A percentile compares a stretch with the other conserved stretches of the same genome.
These are phyloP conservation scores for Nothocercus julius DNA, from an alignment of 2,113 vertebrate species.

Conservation along the genomic window DNA sequence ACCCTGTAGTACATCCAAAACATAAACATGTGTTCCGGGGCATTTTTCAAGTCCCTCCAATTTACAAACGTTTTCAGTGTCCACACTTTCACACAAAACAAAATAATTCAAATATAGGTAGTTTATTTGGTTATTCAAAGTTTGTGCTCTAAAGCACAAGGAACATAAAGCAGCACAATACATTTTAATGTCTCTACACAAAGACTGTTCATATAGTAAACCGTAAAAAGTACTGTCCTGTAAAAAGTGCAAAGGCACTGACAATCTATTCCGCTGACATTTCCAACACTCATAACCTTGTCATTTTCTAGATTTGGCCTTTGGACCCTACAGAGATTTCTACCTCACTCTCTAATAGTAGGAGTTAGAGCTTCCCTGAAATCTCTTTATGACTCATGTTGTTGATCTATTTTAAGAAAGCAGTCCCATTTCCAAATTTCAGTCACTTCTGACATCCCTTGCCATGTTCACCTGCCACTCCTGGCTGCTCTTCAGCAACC, in stretches of 20 bases:
- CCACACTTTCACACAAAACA: neutral
- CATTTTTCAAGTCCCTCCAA: neutral
- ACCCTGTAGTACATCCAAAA: neutral
- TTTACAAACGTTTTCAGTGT: neutral
- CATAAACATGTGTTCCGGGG: neutral
- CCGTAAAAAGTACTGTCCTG: neutral
- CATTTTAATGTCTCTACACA: neutral
- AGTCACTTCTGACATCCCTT: slow-evolving; percentile 66
- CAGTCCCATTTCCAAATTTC: slow-evolving; percentile 68
- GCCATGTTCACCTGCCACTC: slow-evolving; percentile 57
- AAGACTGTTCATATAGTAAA: neutral
- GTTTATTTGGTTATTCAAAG: neutral
- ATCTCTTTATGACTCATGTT: slow-evolving; percentile 33
- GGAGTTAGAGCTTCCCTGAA: slow-evolving; percentile 29
- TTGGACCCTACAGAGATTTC: neutral
- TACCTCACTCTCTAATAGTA: neutral
- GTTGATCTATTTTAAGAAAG: slow-evolving; percentile 74
- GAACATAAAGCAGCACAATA: neutral
- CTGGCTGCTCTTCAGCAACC: slow-evolving; percentile 71
- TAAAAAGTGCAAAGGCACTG: neutral
- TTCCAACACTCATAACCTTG: neutral
- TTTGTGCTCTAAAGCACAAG: neutral
- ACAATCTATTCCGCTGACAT: neutral
- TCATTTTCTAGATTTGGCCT: neutral
- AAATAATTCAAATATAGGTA: neutral